phyloP scores from a whole-genome alignment of 2,113 vertebrate species.

The Coracopsis vasa region DNA sequence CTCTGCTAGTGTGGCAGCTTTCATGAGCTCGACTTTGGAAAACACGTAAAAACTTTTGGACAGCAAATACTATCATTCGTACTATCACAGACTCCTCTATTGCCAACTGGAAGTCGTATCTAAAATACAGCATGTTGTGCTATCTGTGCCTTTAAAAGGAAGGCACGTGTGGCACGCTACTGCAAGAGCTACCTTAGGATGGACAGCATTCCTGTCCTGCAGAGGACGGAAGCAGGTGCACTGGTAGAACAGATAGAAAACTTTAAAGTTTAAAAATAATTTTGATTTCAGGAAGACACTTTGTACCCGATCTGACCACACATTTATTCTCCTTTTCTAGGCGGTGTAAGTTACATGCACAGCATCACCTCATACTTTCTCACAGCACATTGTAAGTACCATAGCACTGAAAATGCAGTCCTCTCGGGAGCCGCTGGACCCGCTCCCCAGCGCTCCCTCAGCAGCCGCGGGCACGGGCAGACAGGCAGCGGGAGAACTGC shows the following conservation, averaged over 20 bases:
- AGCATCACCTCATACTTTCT: background rate
- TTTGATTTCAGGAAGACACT: background rate
- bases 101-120: background rate
- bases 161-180: background rate
- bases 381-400: background rate
- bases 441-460: background rate
- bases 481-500: accelerated
- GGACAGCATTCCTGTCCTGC: accelerated
- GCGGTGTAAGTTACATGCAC: accelerated
- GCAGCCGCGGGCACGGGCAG: accelerated
- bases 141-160: background rate
- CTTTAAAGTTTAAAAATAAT: background rate
- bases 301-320: background rate
- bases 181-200: background rate
- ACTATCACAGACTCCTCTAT: background rate
- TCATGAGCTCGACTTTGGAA: background rate
- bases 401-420: background rate
- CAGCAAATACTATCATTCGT: background rate
- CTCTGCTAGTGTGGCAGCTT: background rate
- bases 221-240: background rate
- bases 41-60: background rate
- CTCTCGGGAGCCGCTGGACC: background rate
- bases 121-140: background rate
- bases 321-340: background rate
- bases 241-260: background rate